Percentiles rank a stretch among this genome's conserved stretches.
phyloP scores from a whole-genome alignment of 2,797 vertebrate species.

The Eupleurogrammus muticus region DNA sequence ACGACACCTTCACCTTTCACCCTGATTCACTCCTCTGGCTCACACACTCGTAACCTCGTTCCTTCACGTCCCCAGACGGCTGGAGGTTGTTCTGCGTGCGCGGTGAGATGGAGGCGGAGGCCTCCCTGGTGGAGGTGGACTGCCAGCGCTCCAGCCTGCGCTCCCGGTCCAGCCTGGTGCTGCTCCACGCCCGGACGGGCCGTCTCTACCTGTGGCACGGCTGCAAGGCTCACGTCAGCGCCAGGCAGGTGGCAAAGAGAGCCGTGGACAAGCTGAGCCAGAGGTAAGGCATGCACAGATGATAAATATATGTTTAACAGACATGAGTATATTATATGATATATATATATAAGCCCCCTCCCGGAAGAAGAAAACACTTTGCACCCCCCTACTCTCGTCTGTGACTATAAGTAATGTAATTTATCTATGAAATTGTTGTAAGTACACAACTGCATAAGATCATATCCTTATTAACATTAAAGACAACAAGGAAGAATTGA shows the following conservation, averaged over 20 bases:
- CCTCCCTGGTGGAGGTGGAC: constrained; percentile 82
- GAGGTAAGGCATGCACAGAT: constrained; percentile 63
- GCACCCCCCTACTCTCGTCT: too few relatives aligned
- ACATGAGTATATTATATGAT: too few relatives aligned
- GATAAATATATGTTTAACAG: background rate
- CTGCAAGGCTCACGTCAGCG: constrained; percentile 77
- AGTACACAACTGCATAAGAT: too few relatives aligned
- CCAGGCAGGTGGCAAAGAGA: constrained; percentile 79
- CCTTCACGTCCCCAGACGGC: constrained; percentile 61
- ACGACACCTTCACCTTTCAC: background rate
- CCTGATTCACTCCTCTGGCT: background rate
- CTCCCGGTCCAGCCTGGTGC: constrained; percentile 81
- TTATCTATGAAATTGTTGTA: too few relatives aligned
- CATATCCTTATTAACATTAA: too few relatives aligned
- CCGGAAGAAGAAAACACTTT: too few relatives aligned
- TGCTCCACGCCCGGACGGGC: constrained; percentile 73
- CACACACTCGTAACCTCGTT: background rate
- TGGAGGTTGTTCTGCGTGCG: constrained; percentile 85
- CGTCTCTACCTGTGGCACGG: constrained; percentile 85
- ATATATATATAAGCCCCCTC: too few relatives aligned
- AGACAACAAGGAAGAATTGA: too few relatives aligned
- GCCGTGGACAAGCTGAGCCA: constrained; percentile 77
- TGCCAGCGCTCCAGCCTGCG: constrained; percentile 80
- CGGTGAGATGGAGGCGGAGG: constrained; percentile 80
- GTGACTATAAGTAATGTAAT: too few relatives aligned